These are phyloP conservation scores for Drosophila orena DNA, from an alignment of 1,140 invertebrate species.

Conservation along the genomic window DNA sequence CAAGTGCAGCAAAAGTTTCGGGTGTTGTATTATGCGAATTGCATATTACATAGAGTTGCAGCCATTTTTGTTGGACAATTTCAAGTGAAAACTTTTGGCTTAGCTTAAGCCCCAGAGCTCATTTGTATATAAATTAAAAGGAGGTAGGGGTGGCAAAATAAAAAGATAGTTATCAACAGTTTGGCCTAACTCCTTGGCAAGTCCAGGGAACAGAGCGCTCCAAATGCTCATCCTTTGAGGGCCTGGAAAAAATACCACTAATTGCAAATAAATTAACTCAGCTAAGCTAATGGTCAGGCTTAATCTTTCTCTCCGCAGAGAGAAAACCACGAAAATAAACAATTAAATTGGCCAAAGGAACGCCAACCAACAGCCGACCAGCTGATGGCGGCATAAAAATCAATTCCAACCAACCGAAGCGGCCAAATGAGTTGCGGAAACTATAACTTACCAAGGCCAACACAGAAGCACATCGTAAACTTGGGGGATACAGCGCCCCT, in stretches of 20 bases:
- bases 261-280: slow-evolving; percentile 82
- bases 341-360: slow-evolving; percentile 67
- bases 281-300: slow-evolving; percentile 41
- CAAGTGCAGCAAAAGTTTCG: slow-evolving; percentile 77
- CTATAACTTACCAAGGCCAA: slow-evolving; percentile 75
- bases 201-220: neutral
- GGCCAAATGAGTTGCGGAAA: slow-evolving; percentile 81
- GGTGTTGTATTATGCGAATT: slow-evolving; percentile 69
- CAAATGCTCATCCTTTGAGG: slow-evolving; percentile 12
- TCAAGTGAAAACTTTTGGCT: slow-evolving; percentile 61
- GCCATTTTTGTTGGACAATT: slow-evolving; percentile 67
- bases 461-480: slow-evolving; percentile 53
- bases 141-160: neutral
- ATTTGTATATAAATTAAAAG: slow-evolving; percentile 75
- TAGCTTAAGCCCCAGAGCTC: slow-evolving; percentile 63
- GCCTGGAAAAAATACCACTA: slow-evolving; percentile 44
- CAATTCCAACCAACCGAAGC: slow-evolving; percentile 72
- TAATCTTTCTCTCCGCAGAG: slow-evolving; percentile 9
- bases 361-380: slow-evolving; percentile 21
- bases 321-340: slow-evolving; percentile 63
- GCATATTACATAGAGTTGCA: slow-evolving; percentile 67
- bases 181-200: neutral
- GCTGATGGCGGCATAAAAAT: slow-evolving; percentile 70
- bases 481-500: slow-evolving; percentile 31
- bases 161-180: neutral